Conservation (phyloP, 2,888 invertebrate species). For the Agrotis exclamationis region DNA sequence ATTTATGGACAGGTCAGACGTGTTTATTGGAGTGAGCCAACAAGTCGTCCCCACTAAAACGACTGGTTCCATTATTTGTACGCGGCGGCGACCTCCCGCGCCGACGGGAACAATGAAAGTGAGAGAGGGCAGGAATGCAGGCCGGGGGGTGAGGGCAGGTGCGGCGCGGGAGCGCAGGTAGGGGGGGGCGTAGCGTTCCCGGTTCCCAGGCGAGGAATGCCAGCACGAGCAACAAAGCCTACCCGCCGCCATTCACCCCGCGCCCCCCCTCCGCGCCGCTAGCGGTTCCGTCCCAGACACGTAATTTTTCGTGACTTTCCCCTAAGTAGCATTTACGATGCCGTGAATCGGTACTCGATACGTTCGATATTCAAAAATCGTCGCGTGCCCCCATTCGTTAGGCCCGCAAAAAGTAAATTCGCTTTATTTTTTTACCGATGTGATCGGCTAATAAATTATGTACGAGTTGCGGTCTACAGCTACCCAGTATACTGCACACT, state of each 20-base stretch:
- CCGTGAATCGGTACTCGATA: slow-evolving; percentile 73
- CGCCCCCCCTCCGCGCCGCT: slow-evolving; percentile 71
- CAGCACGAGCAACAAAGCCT: slow-evolving; percentile 90
- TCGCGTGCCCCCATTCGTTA: slow-evolving; percentile 70
- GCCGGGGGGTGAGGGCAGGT: slow-evolving; percentile 78
- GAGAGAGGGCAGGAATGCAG: slow-evolving; percentile 89
- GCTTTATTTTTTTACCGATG: slow-evolving; percentile 66
- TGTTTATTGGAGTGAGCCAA: slow-evolving; percentile 85
- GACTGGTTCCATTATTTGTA: slow-evolving; percentile 87
- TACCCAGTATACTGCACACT: slow-evolving; percentile 38
- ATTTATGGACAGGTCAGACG: slow-evolving; percentile 83
- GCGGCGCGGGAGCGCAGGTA: slow-evolving; percentile 67
- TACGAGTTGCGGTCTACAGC: slow-evolving; percentile 42
- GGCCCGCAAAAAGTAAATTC: slow-evolving; percentile 71
- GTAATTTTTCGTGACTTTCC: slow-evolving; percentile 87
- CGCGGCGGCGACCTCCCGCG: slow-evolving; percentile 88
- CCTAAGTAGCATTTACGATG: slow-evolving; percentile 80
- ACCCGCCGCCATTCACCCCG: slow-evolving; percentile 89
- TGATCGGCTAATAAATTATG: slow-evolving; percentile 62
- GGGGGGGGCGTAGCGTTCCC: slow-evolving; percentile 79
- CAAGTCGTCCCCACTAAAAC: slow-evolving; percentile 80
- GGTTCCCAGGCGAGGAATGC: slow-evolving; percentile 91
- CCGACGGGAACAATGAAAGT: slow-evolving; percentile 90
- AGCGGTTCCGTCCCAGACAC: slow-evolving; percentile 81
- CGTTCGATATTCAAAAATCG: slow-evolving; percentile 78